Conservation (phyloP, 2,888 invertebrate species). For the Xylota sylvarum region DNA sequence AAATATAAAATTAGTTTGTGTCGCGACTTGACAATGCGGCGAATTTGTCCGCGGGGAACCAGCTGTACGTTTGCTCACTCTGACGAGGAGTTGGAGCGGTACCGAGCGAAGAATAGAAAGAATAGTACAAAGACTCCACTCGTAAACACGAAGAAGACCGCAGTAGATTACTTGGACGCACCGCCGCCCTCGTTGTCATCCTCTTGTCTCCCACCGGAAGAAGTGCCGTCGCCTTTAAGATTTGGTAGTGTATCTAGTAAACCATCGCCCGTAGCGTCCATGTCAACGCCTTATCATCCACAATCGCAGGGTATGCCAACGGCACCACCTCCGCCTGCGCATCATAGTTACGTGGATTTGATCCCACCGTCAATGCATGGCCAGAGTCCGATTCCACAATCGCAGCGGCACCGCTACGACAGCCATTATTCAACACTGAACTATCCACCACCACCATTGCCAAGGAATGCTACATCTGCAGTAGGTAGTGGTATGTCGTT, state of each 20-base stretch:
- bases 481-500: slow-evolving; percentile 62
- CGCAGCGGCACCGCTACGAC: slow-evolving; percentile 70
- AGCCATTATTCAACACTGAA: slow-evolving; percentile 57
- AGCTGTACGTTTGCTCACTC: slow-evolving; percentile 97
- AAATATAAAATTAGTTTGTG: slow-evolving; percentile 97
- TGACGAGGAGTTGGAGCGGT: slow-evolving; percentile 94
- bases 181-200: slow-evolving; percentile 76
- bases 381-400: slow-evolving; percentile 66
- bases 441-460: slow-evolving; percentile 61
- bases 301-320: slow-evolving; percentile 61
- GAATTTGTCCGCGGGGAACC: slow-evolving; percentile 93
- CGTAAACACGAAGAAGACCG: slow-evolving; percentile 79
- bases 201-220: slow-evolving; percentile 79
- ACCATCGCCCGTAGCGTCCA: slow-evolving; percentile 71
- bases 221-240: slow-evolving; percentile 80
- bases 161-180: slow-evolving; percentile 78
- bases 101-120: slow-evolving; percentile 89
- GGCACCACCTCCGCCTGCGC: slow-evolving; percentile 63
- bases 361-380: slow-evolving; percentile 74
- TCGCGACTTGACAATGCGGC: slow-evolving; percentile 91
- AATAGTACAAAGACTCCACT: slow-evolving; percentile 82
- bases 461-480: slow-evolving; percentile 54
- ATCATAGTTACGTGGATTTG: slow-evolving; percentile 76
- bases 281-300: slow-evolving; percentile 70
- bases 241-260: slow-evolving; percentile 78